phyloP scores from a whole-genome alignment of 30 jellyfish, hydroid and myxozoan species.

The Aurelia sp. region DNA sequence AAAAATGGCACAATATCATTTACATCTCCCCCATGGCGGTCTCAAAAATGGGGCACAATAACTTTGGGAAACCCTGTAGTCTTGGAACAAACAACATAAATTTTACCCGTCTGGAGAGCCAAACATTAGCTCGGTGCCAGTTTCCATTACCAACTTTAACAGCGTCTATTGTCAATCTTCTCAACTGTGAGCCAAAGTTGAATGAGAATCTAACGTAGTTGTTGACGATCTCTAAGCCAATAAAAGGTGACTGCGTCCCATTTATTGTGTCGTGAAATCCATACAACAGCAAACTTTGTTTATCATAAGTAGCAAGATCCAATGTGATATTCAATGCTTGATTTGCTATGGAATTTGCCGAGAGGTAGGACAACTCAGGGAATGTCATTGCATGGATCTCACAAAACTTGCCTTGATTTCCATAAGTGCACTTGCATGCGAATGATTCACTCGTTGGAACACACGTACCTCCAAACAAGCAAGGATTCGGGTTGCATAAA shows the following conservation, averaged over 20 bases:
- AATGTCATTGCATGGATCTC: conserved; percentile 72
- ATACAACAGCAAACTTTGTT: conserved; percentile 50
- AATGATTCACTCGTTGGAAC: conserved; percentile 26
- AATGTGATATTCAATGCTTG: conserved; percentile 41
- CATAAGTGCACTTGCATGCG: conserved; percentile 62
- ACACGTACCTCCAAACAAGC: conserved; percentile 68
- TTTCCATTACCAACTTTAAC: conserved; percentile 45
- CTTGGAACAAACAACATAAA: neutral
- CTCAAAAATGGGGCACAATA: no score
- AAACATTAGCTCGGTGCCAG: conserved; percentile 55
- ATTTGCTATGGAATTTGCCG: conserved; percentile 1
- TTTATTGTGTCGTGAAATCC: conserved; percentile 30
- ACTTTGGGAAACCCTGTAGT: no score
- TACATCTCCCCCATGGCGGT: no score
- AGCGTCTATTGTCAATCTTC: conserved; percentile 24
- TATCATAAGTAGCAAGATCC: conserved; percentile 54
- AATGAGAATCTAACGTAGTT: conserved; percentile 28
- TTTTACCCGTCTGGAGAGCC: conserved; percentile 55
- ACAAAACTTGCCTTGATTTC: conserved; percentile 62
- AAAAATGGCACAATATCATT: no score
- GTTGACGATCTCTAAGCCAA: conserved; percentile 43
- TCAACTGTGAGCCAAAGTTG: conserved; percentile 38
- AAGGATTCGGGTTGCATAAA: conserved; percentile 72
- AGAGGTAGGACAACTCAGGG: conserved; percentile 32
- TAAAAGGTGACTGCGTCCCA: conserved; percentile 48